A percentile compares a stretch with the other conserved stretches of the same genome.
Evolutionary conservation across 2,113 vertebrate species (phyloP).

Genomic region (Hippolais icterina): DNA sequence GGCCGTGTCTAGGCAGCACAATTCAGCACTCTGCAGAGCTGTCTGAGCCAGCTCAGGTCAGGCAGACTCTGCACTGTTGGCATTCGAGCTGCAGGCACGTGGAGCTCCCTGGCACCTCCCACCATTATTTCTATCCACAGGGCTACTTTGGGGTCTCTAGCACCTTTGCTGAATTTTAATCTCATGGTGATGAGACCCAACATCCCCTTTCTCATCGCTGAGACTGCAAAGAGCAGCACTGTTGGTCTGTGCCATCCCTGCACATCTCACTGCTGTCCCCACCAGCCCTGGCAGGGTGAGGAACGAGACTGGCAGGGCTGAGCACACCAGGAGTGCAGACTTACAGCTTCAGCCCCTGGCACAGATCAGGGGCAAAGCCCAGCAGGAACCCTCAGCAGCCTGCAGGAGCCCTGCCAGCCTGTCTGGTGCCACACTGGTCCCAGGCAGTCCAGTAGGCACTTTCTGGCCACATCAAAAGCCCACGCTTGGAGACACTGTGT

Average conservation of each 20-base stretch:
- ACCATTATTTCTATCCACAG: background rate
- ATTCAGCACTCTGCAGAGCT: background rate
- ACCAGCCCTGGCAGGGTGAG: accelerated
- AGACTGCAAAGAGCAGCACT: background rate
- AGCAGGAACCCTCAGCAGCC: background rate
- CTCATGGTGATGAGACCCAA: background rate
- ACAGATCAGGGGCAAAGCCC: background rate
- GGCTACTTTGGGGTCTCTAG: background rate
- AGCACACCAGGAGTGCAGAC: accelerated
- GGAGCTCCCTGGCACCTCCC: background rate
- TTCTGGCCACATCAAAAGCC: background rate
- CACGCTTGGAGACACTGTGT: accelerated
- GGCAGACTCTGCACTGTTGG: background rate
- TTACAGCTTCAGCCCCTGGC: background rate
- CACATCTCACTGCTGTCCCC: accelerated
- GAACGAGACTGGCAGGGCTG: background rate
- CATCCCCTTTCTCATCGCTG: background rate
- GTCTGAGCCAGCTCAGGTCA: background rate
- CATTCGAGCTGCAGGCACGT: background rate
- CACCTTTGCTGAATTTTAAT: background rate
- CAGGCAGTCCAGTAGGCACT: background rate
- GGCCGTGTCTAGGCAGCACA: background rate
- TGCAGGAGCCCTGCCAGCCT: background rate
- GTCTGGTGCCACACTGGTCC: background rate
- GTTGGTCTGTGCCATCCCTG: background rate